Evolutionary conservation across 2,797 vertebrate species (phyloP), one percentile per base, ranked within the genome.

Genomic region (Aratinga solstitialis): DNA sequence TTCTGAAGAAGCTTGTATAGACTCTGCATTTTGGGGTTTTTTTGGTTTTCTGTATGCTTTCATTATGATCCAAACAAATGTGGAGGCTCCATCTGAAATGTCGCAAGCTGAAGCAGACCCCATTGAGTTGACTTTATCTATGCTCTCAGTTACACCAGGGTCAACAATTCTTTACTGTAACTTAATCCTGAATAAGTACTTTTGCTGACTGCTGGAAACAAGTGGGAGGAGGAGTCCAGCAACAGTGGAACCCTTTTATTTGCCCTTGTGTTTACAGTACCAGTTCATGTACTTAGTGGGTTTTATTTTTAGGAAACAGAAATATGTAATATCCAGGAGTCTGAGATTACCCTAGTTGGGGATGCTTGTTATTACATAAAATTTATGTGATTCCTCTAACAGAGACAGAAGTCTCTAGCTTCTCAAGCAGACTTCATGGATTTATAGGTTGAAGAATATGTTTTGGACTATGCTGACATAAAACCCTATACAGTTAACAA

Each of bases 291-390:
- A 86, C 7, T 12, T 18, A 32, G 88, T 79, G 67, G 26, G 0
- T 59, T 94, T 89, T 84, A 61, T 86, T 82, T 87, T 94, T 71
- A 91, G 59, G 85, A 58, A 71, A 63, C 51, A 91, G 50, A 90
- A 95, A 68, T 68, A 48, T 29, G 23, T 58, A 38, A 42, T 71
- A 58, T 48, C 43, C 22, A 6, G 69, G 23, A 50, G 17, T 59
- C 43, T 56, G 51, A 65, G 79, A 47, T 78, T 53, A 59, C 75
- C 23, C 71, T 63, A 26, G 14, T 42, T 83, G 76, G 45, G 77
- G 21, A 45, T 74, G 68, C 51, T 73, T 74, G 9, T 61, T 34
- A 4, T 63, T 80, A 11, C 21, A 42, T 71, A 77, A 43, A 50
- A 29, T 6, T 20, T 11, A 14, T 34, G n/a, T 59, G 82, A 59